Conservation (phyloP, 1,140 invertebrate genomes). For the Paramacrobiotus metropolitanus region DNA sequence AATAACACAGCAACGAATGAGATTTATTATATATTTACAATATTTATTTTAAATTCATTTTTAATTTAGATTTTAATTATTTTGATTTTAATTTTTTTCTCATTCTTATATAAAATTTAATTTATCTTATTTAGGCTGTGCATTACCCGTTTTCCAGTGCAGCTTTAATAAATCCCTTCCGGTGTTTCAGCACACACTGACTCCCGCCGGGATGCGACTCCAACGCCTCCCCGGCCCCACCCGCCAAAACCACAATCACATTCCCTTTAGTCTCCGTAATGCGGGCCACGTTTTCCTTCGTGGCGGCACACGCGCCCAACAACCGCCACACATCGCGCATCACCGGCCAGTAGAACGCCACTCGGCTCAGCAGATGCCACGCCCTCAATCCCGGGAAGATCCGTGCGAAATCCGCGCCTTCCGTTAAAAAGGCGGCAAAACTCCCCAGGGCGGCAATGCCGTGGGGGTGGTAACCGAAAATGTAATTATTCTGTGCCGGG, state of each 20-base stretch:
- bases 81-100: no score
- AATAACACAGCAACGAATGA: no score
- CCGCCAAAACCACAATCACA: conserved; percentile 42
- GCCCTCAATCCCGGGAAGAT: conserved; percentile 23
- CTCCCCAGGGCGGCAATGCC: conserved; percentile 43
- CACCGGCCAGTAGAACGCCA: neutral
- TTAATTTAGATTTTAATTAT: no score
- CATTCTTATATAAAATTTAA: no score
- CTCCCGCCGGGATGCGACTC: conserved; percentile 33
- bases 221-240: conserved; percentile 52
- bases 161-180: conserved; percentile 51
- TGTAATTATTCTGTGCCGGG: conserved; percentile 51
- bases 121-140: no score
- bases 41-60: no score
- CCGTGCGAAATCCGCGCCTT: conserved; percentile 22
- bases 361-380: conserved; percentile 14
- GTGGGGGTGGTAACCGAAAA: conserved; percentile 69
- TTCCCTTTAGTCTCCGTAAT: conserved; percentile 27
- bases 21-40: no score
- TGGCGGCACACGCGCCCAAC: neutral
- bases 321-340: conserved; percentile 35
- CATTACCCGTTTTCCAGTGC: conserved; percentile 56
- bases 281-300: conserved; percentile 23
- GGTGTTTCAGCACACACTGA: conserved; percentile 37
- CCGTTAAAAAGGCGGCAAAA: conserved; percentile 23